Conservation (phyloP, 1,140 invertebrate genomes). For the Ectropis grisescens region DNA sequence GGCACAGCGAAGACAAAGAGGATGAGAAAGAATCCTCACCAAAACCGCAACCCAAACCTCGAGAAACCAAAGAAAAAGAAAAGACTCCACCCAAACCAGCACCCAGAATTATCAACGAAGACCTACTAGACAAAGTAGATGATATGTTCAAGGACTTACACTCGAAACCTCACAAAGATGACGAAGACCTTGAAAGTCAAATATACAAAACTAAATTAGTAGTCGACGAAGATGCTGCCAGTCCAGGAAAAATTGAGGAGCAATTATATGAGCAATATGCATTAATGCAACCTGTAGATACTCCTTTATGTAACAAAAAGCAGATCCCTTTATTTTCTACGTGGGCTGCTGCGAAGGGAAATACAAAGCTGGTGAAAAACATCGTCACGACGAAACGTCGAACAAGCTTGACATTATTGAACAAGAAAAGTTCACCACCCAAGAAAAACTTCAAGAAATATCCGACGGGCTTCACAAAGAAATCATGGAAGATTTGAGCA, state of each 20-base stretch:
- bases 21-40: slow-evolving; percentile 48
- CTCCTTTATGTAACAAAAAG: slow-evolving; percentile 26
- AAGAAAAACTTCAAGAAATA: slow-evolving; percentile 42
- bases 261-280: slow-evolving; percentile 56
- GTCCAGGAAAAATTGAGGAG: slow-evolving; percentile 31
- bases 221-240: slow-evolving; percentile 47
- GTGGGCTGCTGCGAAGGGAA: slow-evolving; percentile 45
- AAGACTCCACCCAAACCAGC: slow-evolving; percentile 46
- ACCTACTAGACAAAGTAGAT: slow-evolving; percentile 59
- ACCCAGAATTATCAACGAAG: slow-evolving; percentile 59
- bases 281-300: slow-evolving; percentile 57
- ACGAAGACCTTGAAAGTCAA: slow-evolving; percentile 33
- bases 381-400: slow-evolving; percentile 55
- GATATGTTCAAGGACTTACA: slow-evolving; percentile 65
- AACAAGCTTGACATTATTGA: slow-evolving; percentile 49
- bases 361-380: slow-evolving; percentile 43
- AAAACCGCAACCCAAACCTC: slow-evolving; percentile 42
- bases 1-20: slow-evolving; percentile 48
- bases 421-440: slow-evolving; percentile 39
- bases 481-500: slow-evolving; percentile 31
- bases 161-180: slow-evolving; percentile 41
- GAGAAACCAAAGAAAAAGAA: slow-evolving; percentile 43
- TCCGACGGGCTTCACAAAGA: slow-evolving; percentile 27
- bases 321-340: slow-evolving; percentile 47
- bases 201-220: slow-evolving; percentile 55